A percentile compares a stretch with the other conserved stretches of the same genome.
Evolutionary conservation across 2,888 invertebrate genomes (phyloP).

Genomic region (Isotomurus palustris): DNA sequence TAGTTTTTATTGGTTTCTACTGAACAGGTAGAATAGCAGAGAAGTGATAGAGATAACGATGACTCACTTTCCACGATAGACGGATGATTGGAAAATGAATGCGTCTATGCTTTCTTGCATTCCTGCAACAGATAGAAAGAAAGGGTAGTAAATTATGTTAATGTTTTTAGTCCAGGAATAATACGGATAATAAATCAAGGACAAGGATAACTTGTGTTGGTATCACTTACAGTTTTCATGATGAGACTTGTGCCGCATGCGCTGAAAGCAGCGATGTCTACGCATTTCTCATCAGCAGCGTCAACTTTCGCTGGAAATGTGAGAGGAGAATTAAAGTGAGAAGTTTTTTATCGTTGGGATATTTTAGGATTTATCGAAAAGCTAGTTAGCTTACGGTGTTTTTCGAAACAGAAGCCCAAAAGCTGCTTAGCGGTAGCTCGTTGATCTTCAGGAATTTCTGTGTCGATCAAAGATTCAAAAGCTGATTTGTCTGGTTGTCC

Average conservation of each 20-base stretch:
- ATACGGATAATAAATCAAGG: not conserved
- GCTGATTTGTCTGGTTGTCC: slow-evolving; percentile 30
- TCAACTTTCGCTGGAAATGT: slow-evolving; percentile 20
- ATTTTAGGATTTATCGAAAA: no score
- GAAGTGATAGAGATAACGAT: no score
- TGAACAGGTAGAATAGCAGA: no score
- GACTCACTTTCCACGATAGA: no score
- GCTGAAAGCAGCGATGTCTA: slow-evolving; percentile 27
- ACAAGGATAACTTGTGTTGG: no score
- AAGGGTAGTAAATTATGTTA: not conserved
- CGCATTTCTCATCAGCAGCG: slow-evolving; percentile 25
- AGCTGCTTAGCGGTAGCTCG: slow-evolving; percentile 20
- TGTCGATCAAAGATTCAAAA: slow-evolving; percentile 23
- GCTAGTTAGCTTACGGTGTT: slow-evolving; percentile 14
- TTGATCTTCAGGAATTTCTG: slow-evolving; percentile 26
- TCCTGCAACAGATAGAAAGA: no score
- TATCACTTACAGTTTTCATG: slow-evolving; percentile 16
- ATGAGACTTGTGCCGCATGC: slow-evolving; percentile 33
- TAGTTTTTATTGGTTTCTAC: no score
- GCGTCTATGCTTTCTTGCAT: no score
- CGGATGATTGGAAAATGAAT: no score
- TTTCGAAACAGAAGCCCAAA: slow-evolving; percentile 22
- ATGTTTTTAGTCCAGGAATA: not conserved
- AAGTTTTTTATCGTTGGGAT: no score
- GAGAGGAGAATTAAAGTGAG: not conserved